phyloP scores from a whole-genome alignment of 2,113 vertebrate genomes.

The Thalassoma bifasciatum region DNA sequence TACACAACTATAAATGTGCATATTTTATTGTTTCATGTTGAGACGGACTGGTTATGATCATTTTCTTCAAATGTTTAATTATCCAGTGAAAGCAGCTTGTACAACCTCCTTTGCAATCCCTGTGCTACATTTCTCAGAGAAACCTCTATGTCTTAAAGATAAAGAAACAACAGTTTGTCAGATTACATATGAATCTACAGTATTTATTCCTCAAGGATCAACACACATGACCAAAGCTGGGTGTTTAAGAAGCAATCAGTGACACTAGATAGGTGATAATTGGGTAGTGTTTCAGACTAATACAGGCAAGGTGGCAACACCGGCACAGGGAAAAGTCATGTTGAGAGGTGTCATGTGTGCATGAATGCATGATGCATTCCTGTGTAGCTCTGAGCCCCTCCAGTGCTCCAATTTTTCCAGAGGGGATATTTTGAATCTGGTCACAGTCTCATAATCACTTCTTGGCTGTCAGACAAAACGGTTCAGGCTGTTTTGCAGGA shows the following conservation, averaged over 20 bases:
- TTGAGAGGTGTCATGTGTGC: conserved; percentile 3
- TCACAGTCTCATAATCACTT: conserved; percentile 51
- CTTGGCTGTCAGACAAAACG: conserved; percentile 38
- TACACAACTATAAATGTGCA: too few relatives aligned
- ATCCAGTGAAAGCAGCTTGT: too few relatives aligned
- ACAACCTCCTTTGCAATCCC: too few relatives aligned
- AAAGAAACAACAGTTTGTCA: too few relatives aligned
- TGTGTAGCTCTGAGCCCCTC: conserved; percentile 11
- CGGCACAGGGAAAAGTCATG: not conserved
- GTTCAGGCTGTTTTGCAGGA: conserved; percentile 32
- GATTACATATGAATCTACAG: too few relatives aligned
- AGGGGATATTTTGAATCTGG: conserved; percentile 37
- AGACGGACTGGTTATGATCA: too few relatives aligned
- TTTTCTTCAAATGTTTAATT: too few relatives aligned
- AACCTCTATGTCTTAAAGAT: too few relatives aligned
- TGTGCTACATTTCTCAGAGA: too few relatives aligned
- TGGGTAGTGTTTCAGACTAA: not conserved
- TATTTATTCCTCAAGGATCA: not conserved
- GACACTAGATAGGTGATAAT: not conserved
- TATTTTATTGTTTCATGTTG: too few relatives aligned
- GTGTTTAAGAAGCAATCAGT: not conserved
- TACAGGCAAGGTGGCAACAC: not conserved
- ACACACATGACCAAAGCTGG: not conserved
- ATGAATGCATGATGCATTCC: conserved; percentile 16
- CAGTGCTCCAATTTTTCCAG: conserved; percentile 33